Conservation (phyloP, 2,113 vertebrate genomes). For the Donacobius atricapilla region DNA sequence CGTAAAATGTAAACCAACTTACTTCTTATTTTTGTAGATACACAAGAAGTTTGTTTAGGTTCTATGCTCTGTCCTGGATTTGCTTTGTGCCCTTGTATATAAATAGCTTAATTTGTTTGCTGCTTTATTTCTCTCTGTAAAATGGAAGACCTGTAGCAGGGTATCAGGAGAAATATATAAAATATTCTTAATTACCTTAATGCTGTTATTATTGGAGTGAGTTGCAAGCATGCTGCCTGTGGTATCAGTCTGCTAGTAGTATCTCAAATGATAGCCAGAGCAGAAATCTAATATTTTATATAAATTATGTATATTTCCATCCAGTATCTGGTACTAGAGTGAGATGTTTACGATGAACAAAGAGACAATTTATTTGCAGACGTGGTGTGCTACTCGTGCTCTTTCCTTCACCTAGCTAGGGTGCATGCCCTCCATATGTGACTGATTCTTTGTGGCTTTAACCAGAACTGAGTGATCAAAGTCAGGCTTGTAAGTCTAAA, state of each 20-base stretch:
- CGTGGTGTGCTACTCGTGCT: fast-evolving
- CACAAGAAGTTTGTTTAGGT: background rate
- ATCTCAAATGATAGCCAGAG: background rate
- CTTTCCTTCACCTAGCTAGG: background rate
- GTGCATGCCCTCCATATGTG: background rate
- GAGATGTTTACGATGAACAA: background rate
- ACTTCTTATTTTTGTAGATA: background rate
- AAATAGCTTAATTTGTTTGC: background rate
- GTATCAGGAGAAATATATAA: background rate
- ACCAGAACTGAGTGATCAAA: background rate
- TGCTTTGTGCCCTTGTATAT: background rate
- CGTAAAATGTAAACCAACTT: background rate
- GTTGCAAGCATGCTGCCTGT: background rate
- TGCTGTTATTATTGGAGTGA: background rate
- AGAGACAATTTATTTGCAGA: background rate
- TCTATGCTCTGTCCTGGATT: background rate
- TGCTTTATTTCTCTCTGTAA: background rate
- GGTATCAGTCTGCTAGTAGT: background rate
- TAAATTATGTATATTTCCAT: background rate
- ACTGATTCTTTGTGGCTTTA: background rate
- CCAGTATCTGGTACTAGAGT: background rate
- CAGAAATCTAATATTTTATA: background rate
- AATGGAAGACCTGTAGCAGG: background rate
- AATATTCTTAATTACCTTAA: background rate
- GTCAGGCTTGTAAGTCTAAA: background rate